Percentiles rank a stretch among this genome's conserved stretches.
Conservation (phyloP, 2,797 vertebrate species). For the Sebastes itinus region DNA sequence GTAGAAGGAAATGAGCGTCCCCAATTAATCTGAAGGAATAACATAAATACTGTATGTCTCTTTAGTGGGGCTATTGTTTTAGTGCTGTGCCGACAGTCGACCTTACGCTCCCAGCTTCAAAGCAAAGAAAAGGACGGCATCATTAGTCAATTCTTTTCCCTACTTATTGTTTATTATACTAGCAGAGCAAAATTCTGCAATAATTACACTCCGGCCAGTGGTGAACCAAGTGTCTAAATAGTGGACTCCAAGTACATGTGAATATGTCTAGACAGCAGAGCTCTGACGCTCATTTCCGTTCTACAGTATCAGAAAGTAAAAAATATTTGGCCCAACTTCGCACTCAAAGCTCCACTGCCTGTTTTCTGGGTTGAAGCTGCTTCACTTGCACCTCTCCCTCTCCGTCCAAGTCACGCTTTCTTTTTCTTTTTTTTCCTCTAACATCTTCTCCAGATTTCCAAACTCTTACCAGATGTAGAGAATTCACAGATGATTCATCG, state of each 20-base stretch:
- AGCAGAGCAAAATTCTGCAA: conserved; percentile 25
- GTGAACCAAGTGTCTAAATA: conserved; percentile 21
- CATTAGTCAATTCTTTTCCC: conserved; percentile 30
- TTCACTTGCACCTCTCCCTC: conserved; percentile 72
- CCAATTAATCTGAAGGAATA: conserved; percentile 64
- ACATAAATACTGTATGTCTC: conserved; percentile 54
- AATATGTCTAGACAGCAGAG: conserved; percentile 49
- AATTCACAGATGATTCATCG: conserved; percentile 88
- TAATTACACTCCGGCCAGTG: conserved; percentile 48
- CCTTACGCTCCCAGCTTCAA: conserved; percentile 59
- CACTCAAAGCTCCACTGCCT: conserved; percentile 24
- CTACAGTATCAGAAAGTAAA: conserved; percentile 24
- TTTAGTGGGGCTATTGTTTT: conserved; percentile 44
- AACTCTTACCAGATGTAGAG: conserved; percentile 91
- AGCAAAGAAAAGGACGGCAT: conserved; percentile 54
- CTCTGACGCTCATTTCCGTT: conserved; percentile 24
- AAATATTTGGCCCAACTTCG: conserved; percentile 11
- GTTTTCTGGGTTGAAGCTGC: conserved; percentile 66
- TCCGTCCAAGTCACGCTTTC: conserved; percentile 75
- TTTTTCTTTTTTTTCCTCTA: conserved; percentile 43
- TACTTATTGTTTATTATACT: conserved; percentile 66
- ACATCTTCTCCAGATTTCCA: conserved; percentile 84
- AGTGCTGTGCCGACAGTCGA: conserved; percentile 34
- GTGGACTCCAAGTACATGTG: conserved; percentile 10
- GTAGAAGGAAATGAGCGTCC: conserved; percentile 57